A percentile compares a stretch with the other conserved stretches of the same genome.
Evolutionary conservation across 1,140 invertebrate species (phyloP).

Genomic region (Thaumetopoea pityocampa): DNA sequence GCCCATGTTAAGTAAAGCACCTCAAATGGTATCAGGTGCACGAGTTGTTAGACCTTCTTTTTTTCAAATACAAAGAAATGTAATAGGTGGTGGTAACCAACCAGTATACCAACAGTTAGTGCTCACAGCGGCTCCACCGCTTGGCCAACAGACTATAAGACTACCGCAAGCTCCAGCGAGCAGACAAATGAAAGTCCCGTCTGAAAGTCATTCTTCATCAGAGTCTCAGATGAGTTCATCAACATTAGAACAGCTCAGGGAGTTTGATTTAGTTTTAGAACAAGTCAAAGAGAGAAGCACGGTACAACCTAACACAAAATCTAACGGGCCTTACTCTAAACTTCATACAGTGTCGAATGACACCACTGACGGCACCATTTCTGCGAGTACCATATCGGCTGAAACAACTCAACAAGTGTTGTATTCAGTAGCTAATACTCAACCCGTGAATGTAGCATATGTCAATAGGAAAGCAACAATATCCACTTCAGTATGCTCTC

Average conservation of each 20-base stretch:
- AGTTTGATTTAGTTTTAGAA: conserved; percentile 89
- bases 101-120: conserved; percentile 72
- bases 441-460: conserved; percentile 66
- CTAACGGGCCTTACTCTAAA: conserved; percentile 33
- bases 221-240: conserved; percentile 75
- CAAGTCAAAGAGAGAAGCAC: conserved; percentile 86
- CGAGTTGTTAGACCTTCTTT: conserved; percentile 77
- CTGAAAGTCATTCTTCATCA: conserved; percentile 48
- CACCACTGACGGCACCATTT: conserved; percentile 31
- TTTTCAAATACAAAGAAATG: conserved; percentile 77
- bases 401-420: conserved; percentile 60
- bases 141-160: conserved; percentile 67
- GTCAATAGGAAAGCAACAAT: conserved; percentile 60
- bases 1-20: conserved; percentile 70
- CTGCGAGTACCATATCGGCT: conserved; percentile 33
- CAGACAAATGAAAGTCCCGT: conserved; percentile 44
- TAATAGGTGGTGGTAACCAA: conserved; percentile 72
- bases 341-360: conserved; percentile 39
- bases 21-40: conserved; percentile 66
- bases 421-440: conserved; percentile 66
- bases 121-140: conserved; percentile 63
- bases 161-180: conserved; percentile 55
- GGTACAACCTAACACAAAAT: conserved; percentile 61
- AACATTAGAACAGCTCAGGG: conserved; percentile 85
- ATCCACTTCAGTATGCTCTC: conserved; percentile 50